Conservation (phyloP, 2,113 vertebrate genomes). For the Polyodon spathula region DNA sequence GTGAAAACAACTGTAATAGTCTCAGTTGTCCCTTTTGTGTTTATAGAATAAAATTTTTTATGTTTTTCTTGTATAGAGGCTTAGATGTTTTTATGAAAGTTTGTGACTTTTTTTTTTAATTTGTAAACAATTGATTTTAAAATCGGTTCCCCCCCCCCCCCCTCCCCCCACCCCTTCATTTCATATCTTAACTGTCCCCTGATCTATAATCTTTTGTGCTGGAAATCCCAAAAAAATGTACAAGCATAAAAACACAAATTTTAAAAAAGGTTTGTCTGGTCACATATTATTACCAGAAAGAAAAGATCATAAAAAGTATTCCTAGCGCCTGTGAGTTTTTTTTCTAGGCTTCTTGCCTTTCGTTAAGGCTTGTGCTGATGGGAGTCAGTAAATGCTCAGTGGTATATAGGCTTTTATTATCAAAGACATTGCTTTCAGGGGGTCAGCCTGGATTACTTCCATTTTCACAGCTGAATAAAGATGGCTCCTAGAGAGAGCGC, state of each 20-base stretch:
- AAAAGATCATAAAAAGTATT: not conserved
- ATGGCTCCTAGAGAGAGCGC: not conserved
- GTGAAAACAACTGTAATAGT: no score
- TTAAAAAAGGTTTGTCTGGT: not conserved
- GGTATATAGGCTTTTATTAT: slow-evolving; percentile 3
- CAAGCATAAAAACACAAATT: slow-evolving; percentile 30
- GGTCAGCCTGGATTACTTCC: not conserved
- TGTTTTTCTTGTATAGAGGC: no score
- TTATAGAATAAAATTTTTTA: no score
- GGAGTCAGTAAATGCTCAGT: not conserved
- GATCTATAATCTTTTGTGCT: no score
- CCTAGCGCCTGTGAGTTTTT: not conserved
- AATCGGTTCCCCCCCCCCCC: no score
- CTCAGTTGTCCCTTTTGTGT: no score
- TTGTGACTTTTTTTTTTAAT: no score
- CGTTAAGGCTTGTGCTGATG: not conserved
- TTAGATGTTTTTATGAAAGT: no score
- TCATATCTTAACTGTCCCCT: no score
- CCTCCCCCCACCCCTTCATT: no score
- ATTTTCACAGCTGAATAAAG: not conserved
- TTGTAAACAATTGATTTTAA: no score
- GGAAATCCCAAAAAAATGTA: slow-evolving; percentile 37
- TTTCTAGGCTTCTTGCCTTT: not conserved
- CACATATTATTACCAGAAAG: not conserved
- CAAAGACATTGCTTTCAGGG: not conserved